These are phyloP conservation scores for Plutella xylostella DNA, from an alignment of 2,888 invertebrate species.

Conservation along the genomic window DNA sequence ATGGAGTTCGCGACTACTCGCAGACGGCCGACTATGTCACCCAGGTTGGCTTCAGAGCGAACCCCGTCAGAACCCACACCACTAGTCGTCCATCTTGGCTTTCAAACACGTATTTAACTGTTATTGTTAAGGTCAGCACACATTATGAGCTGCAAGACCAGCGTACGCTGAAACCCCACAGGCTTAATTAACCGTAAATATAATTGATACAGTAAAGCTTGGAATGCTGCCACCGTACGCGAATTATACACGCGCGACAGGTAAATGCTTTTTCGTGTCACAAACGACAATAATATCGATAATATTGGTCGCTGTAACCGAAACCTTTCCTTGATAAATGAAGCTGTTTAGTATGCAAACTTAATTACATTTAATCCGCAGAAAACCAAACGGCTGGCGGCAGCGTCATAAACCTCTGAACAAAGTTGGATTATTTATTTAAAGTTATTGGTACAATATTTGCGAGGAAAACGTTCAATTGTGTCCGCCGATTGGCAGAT, in stretches of 20 bases:
- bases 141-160: slow-evolving; percentile 31
- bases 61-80: no score
- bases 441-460: no score
- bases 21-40: slow-evolving; percentile 43
- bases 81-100: slow-evolving; percentile 30
- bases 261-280: background rate
- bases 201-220: slow-evolving; percentile 3
- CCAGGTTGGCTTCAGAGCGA: slow-evolving; percentile 63
- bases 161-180: no score
- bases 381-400: no score
- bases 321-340: no score
- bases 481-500: no score
- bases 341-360: no score
- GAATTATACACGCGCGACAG: background rate
- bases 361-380: no score
- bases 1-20: slow-evolving; percentile 56
- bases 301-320: no score
- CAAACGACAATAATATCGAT: slow-evolving; percentile 3
- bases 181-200: slow-evolving; percentile 6
- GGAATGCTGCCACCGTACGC: slow-evolving; percentile 8
- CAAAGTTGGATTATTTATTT: no score
- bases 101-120: slow-evolving; percentile 47
- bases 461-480: no score
- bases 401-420: no score
- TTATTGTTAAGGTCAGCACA: slow-evolving; percentile 45